Percentiles rank a stretch among this genome's conserved stretches.
Evolutionary conservation across 2,888 invertebrate species (phyloP).

Genomic region (Hyles lineata): DNA sequence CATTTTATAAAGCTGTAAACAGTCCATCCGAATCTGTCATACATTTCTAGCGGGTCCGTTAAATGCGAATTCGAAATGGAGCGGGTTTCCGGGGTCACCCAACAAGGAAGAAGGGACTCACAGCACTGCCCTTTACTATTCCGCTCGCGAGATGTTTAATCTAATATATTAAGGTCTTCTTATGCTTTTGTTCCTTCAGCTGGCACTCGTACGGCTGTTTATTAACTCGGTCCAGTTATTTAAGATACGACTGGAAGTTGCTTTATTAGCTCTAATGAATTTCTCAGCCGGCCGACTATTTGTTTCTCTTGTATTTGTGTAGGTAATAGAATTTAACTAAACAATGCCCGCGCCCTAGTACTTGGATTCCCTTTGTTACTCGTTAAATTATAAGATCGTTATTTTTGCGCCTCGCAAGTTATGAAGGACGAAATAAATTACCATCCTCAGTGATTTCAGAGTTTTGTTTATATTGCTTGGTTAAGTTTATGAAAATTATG

Average conservation of each 20-base stretch:
- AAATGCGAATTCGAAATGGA: background rate
- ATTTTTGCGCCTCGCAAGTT: conserved; percentile 12
- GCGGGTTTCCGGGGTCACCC: background rate
- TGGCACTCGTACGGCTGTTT: conserved; percentile 21
- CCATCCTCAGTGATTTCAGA: background rate
- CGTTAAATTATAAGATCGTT: conserved; percentile 23
- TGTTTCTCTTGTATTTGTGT: conserved; percentile 23
- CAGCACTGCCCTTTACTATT: conserved; percentile 22
- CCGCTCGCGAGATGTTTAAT: conserved; percentile 24
- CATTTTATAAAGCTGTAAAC: background rate
- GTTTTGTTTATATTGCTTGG: background rate
- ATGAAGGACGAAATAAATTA: background rate
- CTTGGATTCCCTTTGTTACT: conserved; percentile 6
- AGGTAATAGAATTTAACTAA: conserved; percentile 25
- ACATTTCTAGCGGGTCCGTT: background rate
- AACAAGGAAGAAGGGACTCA: background rate
- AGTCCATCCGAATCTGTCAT: conserved; percentile 9
- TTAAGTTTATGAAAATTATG: no score
- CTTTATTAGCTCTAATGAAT: conserved; percentile 30
- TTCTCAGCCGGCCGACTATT: conserved; percentile 19
- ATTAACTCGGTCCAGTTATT: conserved; percentile 27
- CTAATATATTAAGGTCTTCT: conserved; percentile 28
- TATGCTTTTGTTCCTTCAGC: conserved; percentile 24
- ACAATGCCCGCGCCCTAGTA: conserved; percentile 7
- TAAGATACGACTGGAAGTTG: conserved; percentile 24